Evolutionary conservation across 2,113 vertebrate species (phyloP).

Genomic region (Melanotaenia duboulayi): DNA sequence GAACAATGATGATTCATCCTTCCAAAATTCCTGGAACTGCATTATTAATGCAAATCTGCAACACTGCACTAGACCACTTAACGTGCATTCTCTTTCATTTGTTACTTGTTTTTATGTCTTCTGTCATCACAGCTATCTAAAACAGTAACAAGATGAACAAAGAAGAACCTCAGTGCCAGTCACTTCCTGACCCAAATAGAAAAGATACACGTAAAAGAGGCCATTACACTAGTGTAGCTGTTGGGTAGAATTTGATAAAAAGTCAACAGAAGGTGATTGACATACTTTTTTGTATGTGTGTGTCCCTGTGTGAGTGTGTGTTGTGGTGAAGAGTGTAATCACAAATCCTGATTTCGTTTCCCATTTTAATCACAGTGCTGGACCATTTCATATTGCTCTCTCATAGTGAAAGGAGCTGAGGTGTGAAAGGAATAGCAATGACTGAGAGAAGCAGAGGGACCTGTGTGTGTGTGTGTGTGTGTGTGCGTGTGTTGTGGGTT

Average conservation of each 20-base stretch:
- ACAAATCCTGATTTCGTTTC: constrained; percentile 60
- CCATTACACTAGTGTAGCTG: constrained; percentile 17
- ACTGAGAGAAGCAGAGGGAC: constrained; percentile 53
- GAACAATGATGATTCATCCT: neutral
- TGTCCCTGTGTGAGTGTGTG: constrained; percentile 14
- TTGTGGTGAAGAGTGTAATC: constrained; percentile 45
- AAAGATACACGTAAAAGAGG: constrained; percentile 6
- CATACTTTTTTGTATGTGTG: neutral
- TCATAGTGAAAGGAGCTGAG: constrained; percentile 57
- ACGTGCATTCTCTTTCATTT: neutral
- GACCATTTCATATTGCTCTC: constrained; percentile 68
- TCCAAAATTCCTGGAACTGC: neutral
- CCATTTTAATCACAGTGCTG: constrained; percentile 66
- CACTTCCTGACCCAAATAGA: constrained; percentile 11
- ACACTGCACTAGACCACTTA: neutral
- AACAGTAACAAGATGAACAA: constrained; percentile 5
- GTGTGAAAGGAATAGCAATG: constrained; percentile 81
- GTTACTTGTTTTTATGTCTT: neutral
- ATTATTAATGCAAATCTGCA: neutral
- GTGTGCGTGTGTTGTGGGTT: constrained; percentile 33
- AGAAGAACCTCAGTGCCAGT: constrained; percentile 2
- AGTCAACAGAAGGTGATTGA: constrained; percentile 17
- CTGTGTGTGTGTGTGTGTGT: constrained; percentile 42
- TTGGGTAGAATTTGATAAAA: constrained; percentile 13
- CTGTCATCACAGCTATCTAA: constrained; percentile 6